A percentile compares a stretch with the other conserved stretches of the same genome.
Evolutionary conservation across 2,797 vertebrate genomes (phyloP).

Genomic region (Acanthis flammea): DNA sequence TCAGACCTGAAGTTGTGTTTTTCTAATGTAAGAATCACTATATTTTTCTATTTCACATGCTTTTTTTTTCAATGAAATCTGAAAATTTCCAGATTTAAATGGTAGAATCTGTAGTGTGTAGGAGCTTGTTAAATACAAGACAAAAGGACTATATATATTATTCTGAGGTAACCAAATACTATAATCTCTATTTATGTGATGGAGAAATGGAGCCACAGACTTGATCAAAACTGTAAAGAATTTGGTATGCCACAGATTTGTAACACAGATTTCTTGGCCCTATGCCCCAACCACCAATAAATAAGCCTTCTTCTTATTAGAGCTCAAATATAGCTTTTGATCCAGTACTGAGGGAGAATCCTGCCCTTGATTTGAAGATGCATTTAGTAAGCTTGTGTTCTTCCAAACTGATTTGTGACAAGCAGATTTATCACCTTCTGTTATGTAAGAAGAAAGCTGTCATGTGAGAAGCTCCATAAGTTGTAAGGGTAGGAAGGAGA

Average conservation of each 20-base stretch:
- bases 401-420: neutral
- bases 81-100: neutral
- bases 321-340: conserved; percentile 19
- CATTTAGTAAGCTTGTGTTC: conserved; percentile 17
- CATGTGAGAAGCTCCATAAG: neutral
- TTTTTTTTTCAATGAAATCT: neutral
- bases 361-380: neutral
- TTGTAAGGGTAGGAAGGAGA: neutral
- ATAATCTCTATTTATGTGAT: neutral
- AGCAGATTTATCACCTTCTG: neutral
- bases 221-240: neutral
- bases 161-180: neutral
- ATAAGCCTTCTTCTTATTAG: neutral
- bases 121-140: neutral
- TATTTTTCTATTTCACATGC: neutral
- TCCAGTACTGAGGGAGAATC: neutral
- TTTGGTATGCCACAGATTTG: neutral
- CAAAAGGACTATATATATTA: neutral
- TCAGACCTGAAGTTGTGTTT: neutral
- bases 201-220: neutral
- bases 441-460: neutral
- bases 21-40: neutral
- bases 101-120: neutral
- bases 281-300: neutral
- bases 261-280: neutral